Base-by-base conservation (phyloP, 1,140 invertebrate genomes). In the Pseudomyrmex concolor region DNA sequence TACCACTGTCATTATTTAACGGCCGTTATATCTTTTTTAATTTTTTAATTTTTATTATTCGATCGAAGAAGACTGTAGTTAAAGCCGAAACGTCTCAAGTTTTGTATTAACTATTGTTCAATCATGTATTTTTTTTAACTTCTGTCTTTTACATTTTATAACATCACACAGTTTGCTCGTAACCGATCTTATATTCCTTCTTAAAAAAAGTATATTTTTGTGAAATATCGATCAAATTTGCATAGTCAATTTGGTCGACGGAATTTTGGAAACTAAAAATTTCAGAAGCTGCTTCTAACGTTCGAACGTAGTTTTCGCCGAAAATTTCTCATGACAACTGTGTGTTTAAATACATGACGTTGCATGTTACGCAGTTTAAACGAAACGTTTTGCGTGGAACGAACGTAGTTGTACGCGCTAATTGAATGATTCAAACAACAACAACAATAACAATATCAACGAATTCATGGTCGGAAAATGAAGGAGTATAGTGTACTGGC, bases 401-500 rank as follows among this genome's bases (percentile, higher is more conserved):
- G 0, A 34, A 13, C 15, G 66, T n/a, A 4, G 22, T 60, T 12
- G 12, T 15, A 12, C n/a, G 7, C 19, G 17, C 51, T 59, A 43
- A 12, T 66, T 19, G 15, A 54, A 54, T 2, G 22, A 51, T 13
- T 51, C 7, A 76, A 8, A 66, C 45, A 15, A 66, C 22, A 64
- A 54, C 3, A 59, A 55, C 25, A n/a, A 45, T 50, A 54, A 54
- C 48, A 51, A 51, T 7, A 67, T 19, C 17, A 70, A 70, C 17
- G 12, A 63, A n/a, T 9, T 19, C 15, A 54, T 50, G 17, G 45
- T 68, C 60, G 43, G 22, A 80, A 71, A 80, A 80, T 78, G 86
- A 74, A 77, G 76, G 68, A 89, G 34, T 84, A 72, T 93, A 97
- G 97, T 94, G 97, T 96, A 94, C 97, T 96, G 90, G 97, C 93